Evolutionary conservation across 2,797 vertebrate species (phyloP), one percentile per base, ranked within the genome.

Genomic region (Lutjanus campechanus): DNA sequence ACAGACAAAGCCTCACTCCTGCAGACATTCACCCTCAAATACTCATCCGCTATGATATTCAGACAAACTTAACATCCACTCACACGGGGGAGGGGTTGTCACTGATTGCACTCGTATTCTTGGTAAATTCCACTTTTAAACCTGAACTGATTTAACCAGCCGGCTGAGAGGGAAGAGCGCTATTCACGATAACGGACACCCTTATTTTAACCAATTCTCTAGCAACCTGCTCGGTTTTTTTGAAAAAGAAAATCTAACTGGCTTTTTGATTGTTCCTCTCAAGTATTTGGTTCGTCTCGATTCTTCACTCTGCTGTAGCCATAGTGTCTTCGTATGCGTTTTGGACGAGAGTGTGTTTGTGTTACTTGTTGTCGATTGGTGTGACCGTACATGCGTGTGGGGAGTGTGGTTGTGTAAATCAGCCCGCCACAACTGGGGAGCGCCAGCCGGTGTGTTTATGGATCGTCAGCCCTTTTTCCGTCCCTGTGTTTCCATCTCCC

Each of bases 401-500:
- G 67, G 81, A 54, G 76, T 73, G 78, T 73, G 72, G 61, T 73
- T 41, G 79, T 85, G 80, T 91, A 64, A 74, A 73, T 87, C 29
- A 70, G 74, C 87, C 79, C 50, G 73, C 70, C 59, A 62, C 79
- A 69, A 20, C 64, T 65, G 47, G 76, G 79, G 55, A 83, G 81
- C 22, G 50, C 83, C 91, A 92, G 89, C 74, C 56, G 77, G 72
- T 76, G 79, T 82, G 75, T 91, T 78, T 75, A 76, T 78, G 87
- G 83, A 85, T 89, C 87, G 49, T 90, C 90, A 85, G 85, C 86
- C 85, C 76, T 87, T 90, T 73, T 54, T 68, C 65, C 61, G 15
- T 83, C 64, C 76, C 63, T 13, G 62, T 72, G 64, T 85, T 73
- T 84, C 76, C 75, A 40, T 81, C 80, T 82, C 65, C 68, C 79